phyloP scores from a whole-genome alignment of 2,797 vertebrate genomes.

The Bucorvus abyssinicus region DNA sequence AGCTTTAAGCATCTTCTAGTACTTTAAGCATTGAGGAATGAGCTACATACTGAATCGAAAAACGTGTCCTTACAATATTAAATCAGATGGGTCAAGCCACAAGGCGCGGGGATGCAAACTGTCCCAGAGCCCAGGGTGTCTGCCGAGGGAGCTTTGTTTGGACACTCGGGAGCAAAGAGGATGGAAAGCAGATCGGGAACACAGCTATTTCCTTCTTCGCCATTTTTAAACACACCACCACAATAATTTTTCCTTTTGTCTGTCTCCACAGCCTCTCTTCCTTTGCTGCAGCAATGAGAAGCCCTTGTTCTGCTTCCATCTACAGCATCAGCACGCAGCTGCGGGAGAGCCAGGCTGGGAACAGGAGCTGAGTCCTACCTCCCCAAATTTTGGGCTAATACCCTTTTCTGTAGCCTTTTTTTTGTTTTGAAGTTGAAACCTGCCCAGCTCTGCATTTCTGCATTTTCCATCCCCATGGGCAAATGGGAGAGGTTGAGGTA shows the following conservation, averaged over 20 bases:
- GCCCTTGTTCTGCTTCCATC: not conserved
- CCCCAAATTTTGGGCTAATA: not conserved
- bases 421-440: not conserved
- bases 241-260: not conserved
- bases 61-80: not conserved
- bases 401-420: not conserved
- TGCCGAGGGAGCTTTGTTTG: not conserved
- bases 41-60: not conserved
- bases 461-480: accelerated
- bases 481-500: not conserved
- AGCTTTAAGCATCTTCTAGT: not conserved
- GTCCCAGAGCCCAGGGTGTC: not conserved
- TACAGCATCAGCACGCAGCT: accelerated
- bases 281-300: accelerated
- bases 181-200: not conserved
- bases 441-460: not conserved
- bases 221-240: not conserved
- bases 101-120: not conserved
- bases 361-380: not conserved
- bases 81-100: not conserved
- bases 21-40: not conserved
- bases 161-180: not conserved
- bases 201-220: not conserved
- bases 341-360: not conserved
- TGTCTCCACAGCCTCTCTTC: not conserved